These are phyloP conservation scores for Chrysodeixis includens DNA, from an alignment of 2,888 invertebrate genomes.

Conservation along the genomic window DNA sequence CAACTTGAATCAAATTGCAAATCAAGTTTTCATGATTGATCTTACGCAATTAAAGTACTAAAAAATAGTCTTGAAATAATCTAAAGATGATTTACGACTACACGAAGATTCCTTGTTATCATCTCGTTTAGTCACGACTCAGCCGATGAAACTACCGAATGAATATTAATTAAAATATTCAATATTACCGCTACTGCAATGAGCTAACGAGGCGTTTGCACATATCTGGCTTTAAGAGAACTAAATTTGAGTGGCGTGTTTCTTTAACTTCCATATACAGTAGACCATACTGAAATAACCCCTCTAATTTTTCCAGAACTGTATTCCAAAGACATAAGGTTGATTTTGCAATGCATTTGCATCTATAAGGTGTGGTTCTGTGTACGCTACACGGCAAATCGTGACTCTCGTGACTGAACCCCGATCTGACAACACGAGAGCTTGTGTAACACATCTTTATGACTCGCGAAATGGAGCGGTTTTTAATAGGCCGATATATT, in stretches of 20 bases:
- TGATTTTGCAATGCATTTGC: not conserved
- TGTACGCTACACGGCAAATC: slow-evolving; percentile 60
- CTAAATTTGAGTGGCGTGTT: slow-evolving; percentile 55
- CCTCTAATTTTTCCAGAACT: not conserved
- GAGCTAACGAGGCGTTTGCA: slow-evolving; percentile 57
- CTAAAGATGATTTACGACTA: slow-evolving; percentile 16
- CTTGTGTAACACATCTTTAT: slow-evolving; percentile 68
- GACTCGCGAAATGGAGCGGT: slow-evolving; percentile 57
- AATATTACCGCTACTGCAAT: slow-evolving; percentile 53
- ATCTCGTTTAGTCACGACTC: slow-evolving; percentile 42
- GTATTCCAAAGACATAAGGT: not conserved
- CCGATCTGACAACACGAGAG: slow-evolving; percentile 67
- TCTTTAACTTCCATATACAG: slow-evolving; percentile 54
- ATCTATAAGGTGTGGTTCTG: not conserved
- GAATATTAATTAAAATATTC: slow-evolving; percentile 61
- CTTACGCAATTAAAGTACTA: slow-evolving; percentile 14
- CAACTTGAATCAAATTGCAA: no score
- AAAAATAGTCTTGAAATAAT: slow-evolving; percentile 17
- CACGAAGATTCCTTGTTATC: slow-evolving; percentile 28
- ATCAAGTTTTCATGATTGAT: slow-evolving; percentile 20
- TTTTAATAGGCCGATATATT: slow-evolving; percentile 49
- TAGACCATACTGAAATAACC: not conserved
- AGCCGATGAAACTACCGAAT: slow-evolving; percentile 29
- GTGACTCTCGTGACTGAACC: slow-evolving; percentile 73
- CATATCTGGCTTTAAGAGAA: slow-evolving; percentile 40